phyloP scores from a whole-genome alignment of 2,113 vertebrate genomes.

The Phyllostomus discolor region DNA sequence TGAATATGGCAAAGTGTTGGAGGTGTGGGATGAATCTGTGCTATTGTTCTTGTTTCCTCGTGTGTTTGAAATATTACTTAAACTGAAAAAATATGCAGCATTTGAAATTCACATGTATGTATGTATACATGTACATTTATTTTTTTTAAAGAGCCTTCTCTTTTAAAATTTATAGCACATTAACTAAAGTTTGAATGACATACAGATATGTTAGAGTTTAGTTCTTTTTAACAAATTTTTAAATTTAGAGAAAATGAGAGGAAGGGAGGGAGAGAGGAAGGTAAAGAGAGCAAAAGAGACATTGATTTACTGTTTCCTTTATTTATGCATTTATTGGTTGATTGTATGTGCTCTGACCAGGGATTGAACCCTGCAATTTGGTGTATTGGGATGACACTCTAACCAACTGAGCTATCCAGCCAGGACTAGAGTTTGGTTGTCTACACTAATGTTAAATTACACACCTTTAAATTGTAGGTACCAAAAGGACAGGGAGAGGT shows the following conservation, averaged over 20 bases:
- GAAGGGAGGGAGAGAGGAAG: too few species aligned
- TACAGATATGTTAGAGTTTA: neutral
- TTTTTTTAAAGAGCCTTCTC: neutral
- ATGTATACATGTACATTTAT: neutral
- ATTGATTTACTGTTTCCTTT: too few species aligned
- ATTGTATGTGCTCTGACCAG: too few species aligned
- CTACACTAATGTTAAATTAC: neutral
- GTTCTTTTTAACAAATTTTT: neutral
- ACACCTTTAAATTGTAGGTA: neutral
- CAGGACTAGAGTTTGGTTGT: neutral
- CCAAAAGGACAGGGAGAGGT: too few species aligned
- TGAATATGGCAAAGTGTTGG: neutral
- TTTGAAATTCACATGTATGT: neutral
- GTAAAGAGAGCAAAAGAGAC: too few species aligned
- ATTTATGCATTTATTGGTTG: too few species aligned
- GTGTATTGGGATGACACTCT: too few species aligned
- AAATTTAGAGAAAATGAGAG: too few species aligned
- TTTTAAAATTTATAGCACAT: neutral
- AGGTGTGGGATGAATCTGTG: neutral
- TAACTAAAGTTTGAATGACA: neutral
- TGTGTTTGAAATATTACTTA: constrained; percentile 1
- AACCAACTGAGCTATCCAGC: too few species aligned
- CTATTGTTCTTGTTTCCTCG: neutral
- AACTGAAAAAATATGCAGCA: neutral
- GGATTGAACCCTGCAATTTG: too few species aligned